These are phyloP conservation scores for Oryzias curvinotus DNA, from an alignment of 2,113 vertebrate species.

Conservation along the genomic window DNA sequence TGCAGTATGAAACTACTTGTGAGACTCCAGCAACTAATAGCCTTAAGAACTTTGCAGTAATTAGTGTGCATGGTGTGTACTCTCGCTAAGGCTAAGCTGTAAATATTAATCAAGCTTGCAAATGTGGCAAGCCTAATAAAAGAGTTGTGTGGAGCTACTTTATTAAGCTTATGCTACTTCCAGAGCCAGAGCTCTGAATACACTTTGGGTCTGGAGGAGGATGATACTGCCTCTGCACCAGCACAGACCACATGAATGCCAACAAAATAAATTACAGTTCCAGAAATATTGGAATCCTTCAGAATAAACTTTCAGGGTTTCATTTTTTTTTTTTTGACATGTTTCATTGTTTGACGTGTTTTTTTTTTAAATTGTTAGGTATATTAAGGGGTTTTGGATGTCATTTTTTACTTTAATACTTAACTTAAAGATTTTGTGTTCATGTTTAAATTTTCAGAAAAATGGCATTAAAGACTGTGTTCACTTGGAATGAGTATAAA, in stretches of 20 bases:
- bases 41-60: slow-evolving; percentile 70
- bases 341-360: too few species aligned
- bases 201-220: slow-evolving; percentile 58
- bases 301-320: too few species aligned
- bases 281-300: too few species aligned
- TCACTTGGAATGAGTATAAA: neutral
- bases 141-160: slow-evolving; percentile 45
- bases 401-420: neutral
- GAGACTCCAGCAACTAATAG: slow-evolving; percentile 58
- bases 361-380: neutral
- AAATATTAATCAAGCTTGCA: slow-evolving; percentile 75
- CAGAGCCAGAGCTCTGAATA: slow-evolving; percentile 42
- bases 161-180: slow-evolving; percentile 47
- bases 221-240: slow-evolving; percentile 28
- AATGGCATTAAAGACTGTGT: neutral
- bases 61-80: slow-evolving; percentile 72
- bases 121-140: slow-evolving; percentile 62
- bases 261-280: slow-evolving; percentile 17
- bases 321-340: too few species aligned
- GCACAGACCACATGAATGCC: slow-evolving; percentile 16
- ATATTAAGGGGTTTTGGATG: neutral
- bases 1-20: slow-evolving; percentile 60
- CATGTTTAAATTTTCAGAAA: neutral
- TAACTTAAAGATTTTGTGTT: neutral
- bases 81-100: slow-evolving; percentile 63